Evolutionary conservation across 1,140 invertebrate genomes (phyloP).

Genomic region (Lethocerus indicus): DNA sequence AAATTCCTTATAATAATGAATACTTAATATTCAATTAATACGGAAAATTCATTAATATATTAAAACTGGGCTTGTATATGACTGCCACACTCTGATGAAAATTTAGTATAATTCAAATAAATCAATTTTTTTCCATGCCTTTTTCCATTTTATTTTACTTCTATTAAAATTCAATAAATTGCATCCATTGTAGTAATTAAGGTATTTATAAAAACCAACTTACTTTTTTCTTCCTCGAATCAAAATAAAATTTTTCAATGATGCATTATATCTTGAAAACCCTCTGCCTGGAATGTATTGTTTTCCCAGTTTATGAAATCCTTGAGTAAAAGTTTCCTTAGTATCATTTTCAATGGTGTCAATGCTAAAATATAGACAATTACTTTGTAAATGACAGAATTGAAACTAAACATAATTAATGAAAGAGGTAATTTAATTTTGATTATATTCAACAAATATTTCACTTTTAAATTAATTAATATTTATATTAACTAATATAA

Average conservation of each 20-base stretch:
- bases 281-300: slow-evolving; percentile 17
- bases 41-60: not conserved
- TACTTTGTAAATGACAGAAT: too few species aligned
- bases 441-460: too few species aligned
- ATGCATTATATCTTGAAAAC: slow-evolving; percentile 15
- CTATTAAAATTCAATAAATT: not conserved
- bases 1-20: not conserved
- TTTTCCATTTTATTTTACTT: not conserved
- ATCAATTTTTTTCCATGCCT: not conserved
- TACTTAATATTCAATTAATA: not conserved
- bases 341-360: too few species aligned
- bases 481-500: too few species aligned
- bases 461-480: too few species aligned
- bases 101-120: not conserved
- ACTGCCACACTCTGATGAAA: not conserved
- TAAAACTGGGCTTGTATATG: not conserved
- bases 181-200: not conserved
- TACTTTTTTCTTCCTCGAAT: slow-evolving; percentile 15
- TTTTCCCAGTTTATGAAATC: not conserved
- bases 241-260: slow-evolving; percentile 19
- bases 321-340: too few species aligned
- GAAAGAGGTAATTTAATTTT: too few species aligned
- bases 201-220: not conserved
- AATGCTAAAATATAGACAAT: too few species aligned
- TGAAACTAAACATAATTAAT: too few species aligned